phyloP scores from a whole-genome alignment of 1,140 invertebrate genomes.

The Apis florea region DNA sequence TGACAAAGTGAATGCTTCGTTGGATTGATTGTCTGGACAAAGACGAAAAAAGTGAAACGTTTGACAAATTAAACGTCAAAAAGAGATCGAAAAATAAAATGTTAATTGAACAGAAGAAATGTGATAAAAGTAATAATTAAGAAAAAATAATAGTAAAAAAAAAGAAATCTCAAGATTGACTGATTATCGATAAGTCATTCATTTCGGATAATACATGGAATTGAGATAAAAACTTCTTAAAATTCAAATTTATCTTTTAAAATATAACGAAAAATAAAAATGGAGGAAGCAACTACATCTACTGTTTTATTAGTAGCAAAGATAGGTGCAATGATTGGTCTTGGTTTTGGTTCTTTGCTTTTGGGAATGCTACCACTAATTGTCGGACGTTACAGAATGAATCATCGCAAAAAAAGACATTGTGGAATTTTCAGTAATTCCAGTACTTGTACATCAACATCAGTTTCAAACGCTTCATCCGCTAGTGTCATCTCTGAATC shows the following conservation, averaged over 20 bases:
- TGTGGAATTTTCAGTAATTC: constrained; percentile 71
- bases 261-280: background rate
- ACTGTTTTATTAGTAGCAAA: constrained; percentile 77
- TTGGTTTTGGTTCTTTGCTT: constrained; percentile 80
- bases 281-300: constrained; percentile 50
- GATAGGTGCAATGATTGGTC: constrained; percentile 81
- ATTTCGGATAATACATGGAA: no score
- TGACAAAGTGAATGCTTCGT: constrained; percentile 24
- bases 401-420: constrained; percentile 63
- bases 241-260: background rate
- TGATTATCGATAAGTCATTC: no score
- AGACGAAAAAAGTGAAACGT: constrained; percentile 2
- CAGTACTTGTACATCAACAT: constrained; percentile 67
- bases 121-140: constrained; percentile 23
- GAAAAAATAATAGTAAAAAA: background rate
- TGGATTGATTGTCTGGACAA: background rate
- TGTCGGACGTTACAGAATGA: constrained; percentile 75
- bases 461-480: constrained; percentile 53
- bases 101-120: constrained; percentile 9
- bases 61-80: background rate
- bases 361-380: constrained; percentile 81
- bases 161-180: background rate
- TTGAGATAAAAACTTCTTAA: background rate
- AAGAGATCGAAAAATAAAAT: constrained; percentile 3
- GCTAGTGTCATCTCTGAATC: constrained; percentile 30